phyloP scores from a whole-genome alignment of 92 coral and sea anemone species.

The Actinernus sp. region DNA sequence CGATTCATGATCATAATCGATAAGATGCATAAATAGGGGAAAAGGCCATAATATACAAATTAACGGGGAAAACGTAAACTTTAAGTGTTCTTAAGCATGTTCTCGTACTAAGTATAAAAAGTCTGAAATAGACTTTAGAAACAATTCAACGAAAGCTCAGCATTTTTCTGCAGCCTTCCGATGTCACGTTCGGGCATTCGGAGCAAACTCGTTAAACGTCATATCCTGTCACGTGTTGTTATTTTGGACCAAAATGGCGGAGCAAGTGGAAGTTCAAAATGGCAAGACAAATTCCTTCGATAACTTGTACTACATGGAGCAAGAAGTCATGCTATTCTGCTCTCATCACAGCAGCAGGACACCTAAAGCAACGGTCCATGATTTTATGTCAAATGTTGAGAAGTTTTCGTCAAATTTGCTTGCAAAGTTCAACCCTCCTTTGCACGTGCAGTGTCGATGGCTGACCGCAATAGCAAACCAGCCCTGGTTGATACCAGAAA shows the following conservation, averaged over 20 bases:
- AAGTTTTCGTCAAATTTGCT: slow-evolving; percentile 40
- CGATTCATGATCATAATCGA: too few relatives aligned
- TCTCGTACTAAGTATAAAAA: too few relatives aligned
- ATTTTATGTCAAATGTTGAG: slow-evolving; percentile 77
- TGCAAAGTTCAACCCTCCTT: slow-evolving; percentile 26
- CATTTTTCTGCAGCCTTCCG: too few relatives aligned
- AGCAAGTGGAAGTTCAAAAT: neutral
- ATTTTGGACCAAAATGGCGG: slow-evolving; percentile 2
- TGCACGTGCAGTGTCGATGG: slow-evolving; percentile 74
- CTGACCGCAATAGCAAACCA: slow-evolving; percentile 86
- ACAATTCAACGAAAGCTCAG: too few relatives aligned
- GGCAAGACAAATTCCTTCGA: slow-evolving; percentile 9
- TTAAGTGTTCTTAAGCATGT: too few relatives aligned
- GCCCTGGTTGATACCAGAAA: slow-evolving; percentile 78
- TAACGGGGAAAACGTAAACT: too few relatives aligned
- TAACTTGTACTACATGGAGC: slow-evolving; percentile 43
- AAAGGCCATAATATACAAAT: too few relatives aligned
- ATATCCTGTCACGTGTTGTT: neutral
- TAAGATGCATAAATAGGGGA: too few relatives aligned
- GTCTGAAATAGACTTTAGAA: too few relatives aligned
- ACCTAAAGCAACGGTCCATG: slow-evolving; percentile 60
- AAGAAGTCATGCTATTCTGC: slow-evolving; percentile 55
- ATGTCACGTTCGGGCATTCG: too few relatives aligned
- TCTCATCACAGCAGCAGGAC: slow-evolving; percentile 39
- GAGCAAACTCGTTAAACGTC: neutral